Percentiles rank a stretch among this genome's conserved stretches.
Conservation (phyloP, 2,888 invertebrate species). For the Cheilosia soror region DNA sequence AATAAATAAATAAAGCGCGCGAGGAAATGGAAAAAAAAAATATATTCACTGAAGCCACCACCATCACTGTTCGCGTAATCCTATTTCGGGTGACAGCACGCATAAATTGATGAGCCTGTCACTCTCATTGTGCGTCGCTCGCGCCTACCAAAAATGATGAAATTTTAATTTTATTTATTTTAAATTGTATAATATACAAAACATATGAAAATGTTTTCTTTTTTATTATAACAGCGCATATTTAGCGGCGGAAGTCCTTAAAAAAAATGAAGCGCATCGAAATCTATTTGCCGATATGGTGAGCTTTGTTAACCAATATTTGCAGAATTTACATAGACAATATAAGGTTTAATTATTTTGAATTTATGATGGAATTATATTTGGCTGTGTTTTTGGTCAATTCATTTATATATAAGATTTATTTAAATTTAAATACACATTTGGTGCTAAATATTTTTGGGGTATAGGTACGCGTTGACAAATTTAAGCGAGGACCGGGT, state of each 20-base stretch:
- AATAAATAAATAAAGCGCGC: slow-evolving; percentile 12
- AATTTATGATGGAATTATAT: slow-evolving; percentile 18
- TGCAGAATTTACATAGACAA: background rate
- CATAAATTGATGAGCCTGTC: slow-evolving; percentile 13
- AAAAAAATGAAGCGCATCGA: background rate
- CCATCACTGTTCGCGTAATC: slow-evolving; percentile 7
- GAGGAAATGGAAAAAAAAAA: background rate
- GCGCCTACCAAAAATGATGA: slow-evolving; percentile 9
- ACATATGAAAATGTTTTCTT: background rate
- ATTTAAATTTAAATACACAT: slow-evolving; percentile 5
- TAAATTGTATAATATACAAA: background rate
- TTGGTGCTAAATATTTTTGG: background rate
- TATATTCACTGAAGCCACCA: background rate
- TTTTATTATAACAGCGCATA: background rate
- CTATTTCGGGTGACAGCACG: slow-evolving; percentile 15
- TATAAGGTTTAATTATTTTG: slow-evolving; percentile 19
- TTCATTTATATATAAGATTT: slow-evolving; percentile 11
- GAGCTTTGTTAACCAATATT: slow-evolving; percentile 10
- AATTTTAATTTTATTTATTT: slow-evolving; percentile 24
- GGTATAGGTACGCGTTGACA: background rate
- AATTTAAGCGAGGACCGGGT: background rate
- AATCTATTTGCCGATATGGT: slow-evolving; percentile 1
- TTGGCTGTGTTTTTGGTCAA: background rate
- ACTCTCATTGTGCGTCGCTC: no score
- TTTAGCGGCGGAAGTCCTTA: slow-evolving; percentile 4